phyloP scores from a whole-genome alignment of 2,113 vertebrate genomes.

The Poecilia latipinna region DNA sequence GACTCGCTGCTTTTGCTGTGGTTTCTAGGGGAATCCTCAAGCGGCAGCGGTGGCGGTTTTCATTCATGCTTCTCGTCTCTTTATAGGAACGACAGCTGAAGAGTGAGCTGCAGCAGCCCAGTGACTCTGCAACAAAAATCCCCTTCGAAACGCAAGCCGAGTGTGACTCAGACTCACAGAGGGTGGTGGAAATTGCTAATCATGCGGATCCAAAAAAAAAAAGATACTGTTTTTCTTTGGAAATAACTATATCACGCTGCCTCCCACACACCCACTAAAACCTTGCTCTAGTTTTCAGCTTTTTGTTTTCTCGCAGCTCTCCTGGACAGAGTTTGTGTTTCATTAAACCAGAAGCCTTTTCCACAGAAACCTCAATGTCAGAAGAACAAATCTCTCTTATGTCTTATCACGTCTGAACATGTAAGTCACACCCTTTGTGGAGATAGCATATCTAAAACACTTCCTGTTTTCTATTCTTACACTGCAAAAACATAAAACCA shows the following conservation, averaged over 20 bases:
- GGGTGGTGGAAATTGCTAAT: conserved; percentile 38
- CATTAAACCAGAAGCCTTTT: neutral
- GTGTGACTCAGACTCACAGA: conserved; percentile 43
- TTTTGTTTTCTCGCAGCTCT: conserved; percentile 16
- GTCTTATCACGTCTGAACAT: neutral
- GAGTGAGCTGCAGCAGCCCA: neutral
- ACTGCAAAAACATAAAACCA: neutral
- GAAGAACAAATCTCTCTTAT: neutral
- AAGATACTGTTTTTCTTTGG: neutral
- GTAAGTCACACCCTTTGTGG: neutral
- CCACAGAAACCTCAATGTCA: too few species aligned
- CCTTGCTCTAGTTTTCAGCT: neutral
- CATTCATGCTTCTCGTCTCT: neutral
- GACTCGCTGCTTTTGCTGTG: neutral
- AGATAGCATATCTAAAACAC: conserved; percentile 43
- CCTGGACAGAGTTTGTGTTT: neutral
- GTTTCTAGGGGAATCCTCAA: conserved; percentile 8
- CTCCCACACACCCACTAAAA: conserved; percentile 20
- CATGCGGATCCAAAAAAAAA: neutral
- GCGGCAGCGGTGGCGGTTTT: neutral
- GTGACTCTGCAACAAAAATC: conserved; percentile 13
- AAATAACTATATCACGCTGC: conserved; percentile 9
- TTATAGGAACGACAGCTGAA: neutral
- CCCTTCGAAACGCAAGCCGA: conserved; percentile 6
- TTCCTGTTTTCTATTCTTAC: conserved; percentile 34